These are phyloP conservation scores for Orcinus orca DNA, from an alignment of 2,113 vertebrate genomes.

Conservation along the genomic window DNA sequence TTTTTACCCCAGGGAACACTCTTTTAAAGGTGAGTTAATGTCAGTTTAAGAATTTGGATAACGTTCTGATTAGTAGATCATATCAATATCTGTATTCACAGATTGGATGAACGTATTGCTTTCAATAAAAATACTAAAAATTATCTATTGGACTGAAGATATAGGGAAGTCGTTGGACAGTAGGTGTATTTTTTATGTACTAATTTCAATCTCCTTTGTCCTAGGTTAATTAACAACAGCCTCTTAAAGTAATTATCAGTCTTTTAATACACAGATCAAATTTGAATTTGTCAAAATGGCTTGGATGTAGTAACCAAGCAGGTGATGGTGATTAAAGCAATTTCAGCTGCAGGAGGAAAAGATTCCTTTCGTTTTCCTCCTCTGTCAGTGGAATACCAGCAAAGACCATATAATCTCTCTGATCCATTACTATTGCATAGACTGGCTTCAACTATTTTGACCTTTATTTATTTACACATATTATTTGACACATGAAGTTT, in stretches of 20 bases:
- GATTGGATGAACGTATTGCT: neutral
- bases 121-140: neutral
- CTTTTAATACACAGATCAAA: neutral
- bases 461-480: neutral
- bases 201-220: neutral
- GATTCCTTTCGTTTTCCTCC: neutral
- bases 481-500: neutral
- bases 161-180: neutral
- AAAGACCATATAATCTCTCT: neutral
- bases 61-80: neutral
- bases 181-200: neutral
- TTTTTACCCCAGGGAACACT: neutral
- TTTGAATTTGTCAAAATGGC: neutral
- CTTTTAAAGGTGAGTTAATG: neutral
- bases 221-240: neutral
- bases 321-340: neutral
- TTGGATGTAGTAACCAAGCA: neutral
- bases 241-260: neutral
- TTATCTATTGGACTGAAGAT: neutral
- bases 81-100: neutral
- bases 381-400: neutral
- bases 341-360: neutral
- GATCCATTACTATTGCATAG: neutral
- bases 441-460: neutral
- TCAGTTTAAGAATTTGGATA: neutral